These are phyloP conservation scores for Fopius arisanus DNA, from an alignment of 1,140 invertebrate genomes.

Conservation along the genomic window DNA sequence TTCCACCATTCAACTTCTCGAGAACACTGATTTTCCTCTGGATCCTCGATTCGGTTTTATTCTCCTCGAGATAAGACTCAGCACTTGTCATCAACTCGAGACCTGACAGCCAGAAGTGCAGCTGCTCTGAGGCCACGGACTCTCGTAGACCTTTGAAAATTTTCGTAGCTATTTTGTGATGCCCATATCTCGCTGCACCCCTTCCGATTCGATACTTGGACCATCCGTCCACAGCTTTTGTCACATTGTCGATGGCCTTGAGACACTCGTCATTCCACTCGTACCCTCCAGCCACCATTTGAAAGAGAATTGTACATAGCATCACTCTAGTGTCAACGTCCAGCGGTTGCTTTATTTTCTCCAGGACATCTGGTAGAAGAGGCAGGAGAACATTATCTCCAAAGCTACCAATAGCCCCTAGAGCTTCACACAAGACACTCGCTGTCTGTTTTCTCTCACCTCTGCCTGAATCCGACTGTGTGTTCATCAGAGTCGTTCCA, in stretches of 20 bases:
- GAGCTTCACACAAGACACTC: constrained; percentile 70
- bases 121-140: constrained; percentile 86
- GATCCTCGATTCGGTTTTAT: constrained; percentile 45
- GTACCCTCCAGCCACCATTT: constrained; percentile 75
- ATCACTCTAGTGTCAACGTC: constrained; percentile 68
- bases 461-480: constrained; percentile 46
- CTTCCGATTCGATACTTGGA: constrained; percentile 85
- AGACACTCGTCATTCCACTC: constrained; percentile 68
- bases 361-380: constrained; percentile 68
- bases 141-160: constrained; percentile 75
- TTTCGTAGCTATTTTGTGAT: constrained; percentile 76
- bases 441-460: constrained; percentile 53
- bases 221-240: constrained; percentile 78
- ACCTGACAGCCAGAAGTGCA: constrained; percentile 89
- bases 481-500: constrained; percentile 65
- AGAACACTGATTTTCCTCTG: constrained; percentile 59
- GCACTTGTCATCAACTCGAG: constrained; percentile 76
- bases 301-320: constrained; percentile 83
- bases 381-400: constrained; percentile 68
- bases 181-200: constrained; percentile 84
- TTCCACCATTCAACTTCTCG: constrained; percentile 69
- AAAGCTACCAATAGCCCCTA: constrained; percentile 77
- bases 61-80: constrained; percentile 66
- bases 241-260: constrained; percentile 67
- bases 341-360: constrained; percentile 60